These are phyloP conservation scores for Aldabrachelys gigantea DNA, from an alignment of 2,113 vertebrate genomes.

Conservation along the genomic window DNA sequence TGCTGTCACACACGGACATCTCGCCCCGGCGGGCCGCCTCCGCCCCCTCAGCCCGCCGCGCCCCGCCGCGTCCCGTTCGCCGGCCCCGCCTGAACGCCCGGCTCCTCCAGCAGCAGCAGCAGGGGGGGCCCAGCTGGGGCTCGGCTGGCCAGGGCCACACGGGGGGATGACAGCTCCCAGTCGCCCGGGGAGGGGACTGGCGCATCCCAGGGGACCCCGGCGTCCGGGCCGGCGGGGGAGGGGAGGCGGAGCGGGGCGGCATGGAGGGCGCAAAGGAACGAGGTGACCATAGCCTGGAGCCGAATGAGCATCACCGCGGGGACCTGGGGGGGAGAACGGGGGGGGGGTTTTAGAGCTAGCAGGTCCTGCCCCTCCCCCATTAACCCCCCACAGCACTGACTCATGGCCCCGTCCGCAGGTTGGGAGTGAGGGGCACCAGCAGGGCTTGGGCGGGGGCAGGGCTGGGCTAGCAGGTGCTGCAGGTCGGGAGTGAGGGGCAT, in stretches of 20 bases:
- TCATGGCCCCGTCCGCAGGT: background rate
- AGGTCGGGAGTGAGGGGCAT: background rate
- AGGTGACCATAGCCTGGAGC: conserved; percentile 47
- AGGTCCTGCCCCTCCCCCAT: background rate
- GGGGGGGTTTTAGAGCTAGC: background rate
- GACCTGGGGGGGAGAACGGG: conserved; percentile 52
- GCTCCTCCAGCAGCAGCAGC: conserved; percentile 69
- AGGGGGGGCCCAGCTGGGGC: conserved; percentile 70
- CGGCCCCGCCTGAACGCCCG: background rate
- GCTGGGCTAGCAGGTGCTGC: background rate
- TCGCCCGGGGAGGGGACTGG: conserved; percentile 41
- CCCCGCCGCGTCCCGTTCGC: conserved; percentile 71
- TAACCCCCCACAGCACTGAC: background rate
- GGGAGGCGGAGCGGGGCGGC: conserved; percentile 55
- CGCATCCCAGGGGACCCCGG: conserved; percentile 12
- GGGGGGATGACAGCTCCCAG: conserved; percentile 76
- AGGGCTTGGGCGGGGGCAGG: background rate
- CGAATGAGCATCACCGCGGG: conserved; percentile 68
- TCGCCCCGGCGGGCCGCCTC: conserved; percentile 77
- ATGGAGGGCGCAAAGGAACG: conserved; percentile 41
- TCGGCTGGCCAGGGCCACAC: conserved; percentile 70
- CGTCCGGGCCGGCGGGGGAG: conserved; percentile 4
- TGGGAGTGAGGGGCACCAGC: background rate
- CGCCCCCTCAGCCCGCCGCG: conserved; percentile 53
- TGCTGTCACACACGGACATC: conserved; percentile 86